phyloP scores from a whole-genome alignment of 2,113 vertebrate species.

The Etia nguti region DNA sequence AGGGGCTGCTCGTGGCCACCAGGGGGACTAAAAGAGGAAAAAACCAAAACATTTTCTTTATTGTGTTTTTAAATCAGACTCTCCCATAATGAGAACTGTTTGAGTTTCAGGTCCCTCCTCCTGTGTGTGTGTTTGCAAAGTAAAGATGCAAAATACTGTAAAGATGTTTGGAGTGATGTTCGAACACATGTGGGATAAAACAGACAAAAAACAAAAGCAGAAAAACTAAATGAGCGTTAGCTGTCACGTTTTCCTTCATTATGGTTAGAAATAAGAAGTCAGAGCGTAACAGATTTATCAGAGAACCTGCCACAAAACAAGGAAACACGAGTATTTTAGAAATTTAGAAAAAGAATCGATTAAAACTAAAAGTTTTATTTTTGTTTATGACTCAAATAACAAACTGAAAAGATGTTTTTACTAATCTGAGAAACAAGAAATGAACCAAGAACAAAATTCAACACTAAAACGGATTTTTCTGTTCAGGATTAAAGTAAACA shows the following conservation, averaged over 20 bases:
- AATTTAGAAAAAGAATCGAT: fast-evolving
- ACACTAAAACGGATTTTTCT: fast-evolving
- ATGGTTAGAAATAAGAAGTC: background rate
- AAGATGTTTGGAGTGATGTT: background rate
- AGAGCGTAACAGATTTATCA: background rate
- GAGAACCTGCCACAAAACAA: background rate
- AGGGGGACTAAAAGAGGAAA: background rate
- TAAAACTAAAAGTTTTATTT: background rate
- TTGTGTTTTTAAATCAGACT: background rate
- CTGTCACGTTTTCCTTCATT: background rate
- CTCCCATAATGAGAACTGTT: fast-evolving
- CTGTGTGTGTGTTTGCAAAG: background rate
- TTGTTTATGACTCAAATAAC: background rate
- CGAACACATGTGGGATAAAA: fast-evolving
- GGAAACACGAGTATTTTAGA: background rate
- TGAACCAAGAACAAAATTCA: background rate
- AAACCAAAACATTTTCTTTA: background rate
- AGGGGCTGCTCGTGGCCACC: background rate
- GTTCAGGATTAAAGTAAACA: background rate
- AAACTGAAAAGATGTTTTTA: background rate
- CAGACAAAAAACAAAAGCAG: background rate
- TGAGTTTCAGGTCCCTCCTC: background rate
- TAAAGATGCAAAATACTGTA: fast-evolving
- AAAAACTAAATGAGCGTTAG: fast-evolving
- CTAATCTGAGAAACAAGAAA: background rate